Conservation (phyloP, 2,888 invertebrate genomes). For the Aplocera efformata region DNA sequence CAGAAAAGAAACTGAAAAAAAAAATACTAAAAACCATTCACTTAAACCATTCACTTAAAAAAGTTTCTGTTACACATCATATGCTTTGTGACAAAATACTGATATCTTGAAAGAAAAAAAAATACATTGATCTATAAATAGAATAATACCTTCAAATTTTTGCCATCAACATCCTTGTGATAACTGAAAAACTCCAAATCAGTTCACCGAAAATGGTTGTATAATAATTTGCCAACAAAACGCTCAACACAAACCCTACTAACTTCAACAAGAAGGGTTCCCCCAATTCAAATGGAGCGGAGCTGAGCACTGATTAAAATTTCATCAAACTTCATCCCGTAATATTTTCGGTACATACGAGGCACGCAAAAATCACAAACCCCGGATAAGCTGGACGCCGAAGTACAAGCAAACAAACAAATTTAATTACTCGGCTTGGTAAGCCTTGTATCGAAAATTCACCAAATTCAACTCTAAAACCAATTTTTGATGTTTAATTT, state of each 20-base stretch:
- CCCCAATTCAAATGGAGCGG: conserved; percentile 25
- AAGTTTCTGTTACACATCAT: no score
- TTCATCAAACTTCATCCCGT: conserved; percentile 48
- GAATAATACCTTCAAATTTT: no score
- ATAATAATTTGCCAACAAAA: neutral
- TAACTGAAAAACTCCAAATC: no score
- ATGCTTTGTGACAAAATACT: no score
- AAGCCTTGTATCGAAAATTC: conserved; percentile 37
- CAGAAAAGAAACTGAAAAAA: no score
- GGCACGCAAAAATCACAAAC: conserved; percentile 47
- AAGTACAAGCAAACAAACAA: conserved; percentile 49
- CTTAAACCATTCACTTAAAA: no score
- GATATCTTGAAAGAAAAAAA: no score
- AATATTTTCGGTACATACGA: conserved; percentile 46
- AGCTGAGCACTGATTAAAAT: conserved; percentile 51
- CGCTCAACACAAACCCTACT: neutral
- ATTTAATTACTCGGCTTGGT: conserved; percentile 50
- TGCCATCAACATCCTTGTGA: no score
- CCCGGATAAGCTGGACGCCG: conserved; percentile 37
- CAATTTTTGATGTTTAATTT: conserved; percentile 8
- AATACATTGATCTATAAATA: no score
- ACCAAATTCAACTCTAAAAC: conserved; percentile 12
- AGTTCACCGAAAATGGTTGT: no score
- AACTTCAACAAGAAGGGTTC: conserved; percentile 24
- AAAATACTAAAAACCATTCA: no score